A percentile compares a stretch with the other conserved stretches of the same genome.
phyloP scores from a whole-genome alignment of 2,888 invertebrate genomes.

The Prenolepis imparis region DNA sequence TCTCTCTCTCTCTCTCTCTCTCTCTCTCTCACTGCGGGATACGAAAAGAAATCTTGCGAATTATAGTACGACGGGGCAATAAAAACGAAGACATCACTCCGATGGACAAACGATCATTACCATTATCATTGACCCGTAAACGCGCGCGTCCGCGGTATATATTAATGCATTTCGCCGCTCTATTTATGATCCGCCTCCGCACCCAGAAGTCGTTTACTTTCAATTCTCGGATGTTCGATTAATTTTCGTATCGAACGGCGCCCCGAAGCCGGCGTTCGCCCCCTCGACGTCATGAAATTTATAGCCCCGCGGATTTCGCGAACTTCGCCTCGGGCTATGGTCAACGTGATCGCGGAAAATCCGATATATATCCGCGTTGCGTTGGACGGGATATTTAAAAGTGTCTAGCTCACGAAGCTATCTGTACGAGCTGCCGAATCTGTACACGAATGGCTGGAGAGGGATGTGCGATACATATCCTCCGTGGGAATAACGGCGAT shows the following conservation, averaged over 20 bases:
- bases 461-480: conserved; percentile 71
- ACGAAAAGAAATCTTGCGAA: conserved; percentile 24
- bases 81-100: conserved; percentile 71
- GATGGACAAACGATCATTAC: conserved; percentile 72
- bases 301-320: conserved; percentile 51
- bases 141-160: conserved; percentile 58
- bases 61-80: conserved; percentile 48
- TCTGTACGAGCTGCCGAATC: conserved; percentile 56
- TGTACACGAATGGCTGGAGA: conserved; percentile 61
- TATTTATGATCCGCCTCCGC: conserved; percentile 61
- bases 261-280: conserved; percentile 14
- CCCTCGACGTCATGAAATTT: conserved; percentile 52
- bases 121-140: conserved; percentile 70
- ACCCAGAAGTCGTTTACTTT: conserved; percentile 71
- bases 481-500: conserved; percentile 69
- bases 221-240: conserved; percentile 74
- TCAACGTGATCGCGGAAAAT: conserved; percentile 36
- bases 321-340: conserved; percentile 57
- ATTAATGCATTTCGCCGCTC: conserved; percentile 64
- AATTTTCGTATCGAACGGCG: conserved; percentile 71
- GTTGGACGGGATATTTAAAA: conserved; percentile 58
- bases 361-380: conserved; percentile 25
- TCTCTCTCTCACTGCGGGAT: conserved; percentile 27
- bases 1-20: too few species aligned
- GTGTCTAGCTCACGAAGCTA: conserved; percentile 45